These are phyloP conservation scores for Syngnathus rostellatus DNA, from an alignment of 2,797 vertebrate species.

Conservation along the genomic window DNA sequence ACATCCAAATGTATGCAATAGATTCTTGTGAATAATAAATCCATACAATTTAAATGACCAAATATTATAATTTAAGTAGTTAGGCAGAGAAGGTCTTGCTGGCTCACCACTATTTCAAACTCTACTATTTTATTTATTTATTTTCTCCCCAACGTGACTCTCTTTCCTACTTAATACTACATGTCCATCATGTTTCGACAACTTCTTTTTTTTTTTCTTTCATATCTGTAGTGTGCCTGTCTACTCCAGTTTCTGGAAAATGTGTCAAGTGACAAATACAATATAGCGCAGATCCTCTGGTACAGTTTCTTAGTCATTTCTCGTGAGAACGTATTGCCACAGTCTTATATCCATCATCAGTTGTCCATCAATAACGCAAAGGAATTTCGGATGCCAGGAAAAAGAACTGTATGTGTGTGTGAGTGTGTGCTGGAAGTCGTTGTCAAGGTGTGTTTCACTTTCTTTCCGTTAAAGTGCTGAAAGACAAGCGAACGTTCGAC, in stretches of 20 bases:
- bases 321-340: not conserved
- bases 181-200: not conserved
- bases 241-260: not conserved
- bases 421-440: not conserved
- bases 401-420: not conserved
- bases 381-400: conserved; percentile 3
- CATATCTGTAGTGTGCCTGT: not conserved
- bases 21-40: too few species aligned
- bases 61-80: too few species aligned
- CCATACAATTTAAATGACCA: too few species aligned
- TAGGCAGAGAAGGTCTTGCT: too few species aligned
- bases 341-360: conserved; percentile 4
- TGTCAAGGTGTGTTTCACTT: not conserved
- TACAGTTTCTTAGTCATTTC: not conserved
- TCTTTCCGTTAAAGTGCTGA: conserved; percentile 1
- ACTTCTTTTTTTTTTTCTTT: not conserved
- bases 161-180: not conserved
- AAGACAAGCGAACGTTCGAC: conserved; percentile 17
- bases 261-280: not conserved
- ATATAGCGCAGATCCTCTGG: not conserved
- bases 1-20: too few species aligned
- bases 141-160: not conserved
- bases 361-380: not conserved
- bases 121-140: not conserved
- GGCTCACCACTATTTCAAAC: not conserved